Evolutionary conservation across 2,113 vertebrate genomes (phyloP).

Genomic region (Agapornis roseicollis): DNA sequence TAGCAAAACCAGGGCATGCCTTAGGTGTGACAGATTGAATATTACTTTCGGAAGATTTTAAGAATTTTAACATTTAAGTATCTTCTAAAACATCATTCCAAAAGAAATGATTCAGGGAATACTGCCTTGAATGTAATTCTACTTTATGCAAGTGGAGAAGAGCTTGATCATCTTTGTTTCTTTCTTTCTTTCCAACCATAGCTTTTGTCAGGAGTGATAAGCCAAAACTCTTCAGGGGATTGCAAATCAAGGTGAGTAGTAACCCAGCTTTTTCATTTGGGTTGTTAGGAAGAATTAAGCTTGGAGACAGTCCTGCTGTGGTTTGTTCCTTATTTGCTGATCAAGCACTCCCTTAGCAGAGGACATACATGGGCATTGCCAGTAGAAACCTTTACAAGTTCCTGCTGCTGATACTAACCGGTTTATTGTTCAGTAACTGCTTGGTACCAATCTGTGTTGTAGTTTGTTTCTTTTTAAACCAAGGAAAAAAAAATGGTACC

Average conservation of each 20-base stretch:
- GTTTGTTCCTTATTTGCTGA: neutral
- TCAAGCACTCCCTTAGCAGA: neutral
- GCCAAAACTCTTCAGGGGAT: constrained; percentile 97
- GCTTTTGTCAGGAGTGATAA: constrained; percentile 99
- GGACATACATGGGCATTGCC: neutral
- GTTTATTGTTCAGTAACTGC: neutral
- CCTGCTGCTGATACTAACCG: neutral
- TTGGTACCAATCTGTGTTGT: neutral
- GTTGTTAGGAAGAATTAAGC: neutral
- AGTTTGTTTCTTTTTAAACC: neutral
- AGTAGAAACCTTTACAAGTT: neutral
- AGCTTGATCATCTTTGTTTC: neutral
- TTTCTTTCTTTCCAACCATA: constrained; percentile 58
- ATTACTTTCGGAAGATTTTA: neutral
- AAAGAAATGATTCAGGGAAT: neutral
- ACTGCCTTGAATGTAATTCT: neutral
- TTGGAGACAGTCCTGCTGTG: neutral
- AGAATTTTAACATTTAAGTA: neutral
- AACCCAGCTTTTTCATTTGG: neutral
- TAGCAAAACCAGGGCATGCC: neutral
- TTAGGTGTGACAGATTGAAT: neutral
- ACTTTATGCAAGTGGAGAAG: neutral
- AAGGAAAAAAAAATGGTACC: neutral
- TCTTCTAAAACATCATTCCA: neutral
- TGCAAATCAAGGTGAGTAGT: constrained; percentile 93